Conservation (phyloP, 2,113 vertebrate genomes). For the Aythya baeri region DNA sequence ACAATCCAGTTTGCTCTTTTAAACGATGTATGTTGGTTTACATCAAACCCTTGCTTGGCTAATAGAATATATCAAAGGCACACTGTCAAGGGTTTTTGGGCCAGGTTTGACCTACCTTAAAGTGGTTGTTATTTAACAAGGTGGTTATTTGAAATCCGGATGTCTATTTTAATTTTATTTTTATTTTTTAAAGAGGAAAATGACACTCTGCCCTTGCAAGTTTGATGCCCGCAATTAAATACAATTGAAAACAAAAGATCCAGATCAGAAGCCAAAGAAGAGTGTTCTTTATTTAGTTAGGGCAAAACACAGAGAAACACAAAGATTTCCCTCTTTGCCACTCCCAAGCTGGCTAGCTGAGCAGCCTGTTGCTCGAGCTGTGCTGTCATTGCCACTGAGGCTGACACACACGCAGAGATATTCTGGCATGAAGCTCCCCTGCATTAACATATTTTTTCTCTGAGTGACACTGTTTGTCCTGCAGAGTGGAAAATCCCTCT, state of each 20-base stretch:
- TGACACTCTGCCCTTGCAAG: background rate
- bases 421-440: conserved; percentile 47
- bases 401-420: background rate
- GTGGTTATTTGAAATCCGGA: background rate
- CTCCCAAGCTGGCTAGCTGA: background rate
- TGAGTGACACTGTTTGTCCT: conserved; percentile 57
- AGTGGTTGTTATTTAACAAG: background rate
- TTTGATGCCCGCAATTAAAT: background rate
- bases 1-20: background rate
- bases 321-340: background rate
- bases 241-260: background rate
- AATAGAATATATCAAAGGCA: conserved; percentile 24
- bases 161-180: background rate
- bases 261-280: background rate
- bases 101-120: background rate
- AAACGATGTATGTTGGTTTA: background rate
- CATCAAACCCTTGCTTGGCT: conserved; percentile 25
- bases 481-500: conserved; percentile 62
- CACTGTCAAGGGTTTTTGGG: background rate
- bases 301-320: background rate
- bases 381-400: conserved; percentile 46
- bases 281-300: background rate
- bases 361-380: conserved; percentile 48
- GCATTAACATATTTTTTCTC: conserved; percentile 65
- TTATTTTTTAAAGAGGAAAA: background rate